A percentile compares a stretch with the other conserved stretches of the same genome.
Evolutionary conservation across 2,888 invertebrate genomes (phyloP).

Genomic region (Sipha maydis): DNA sequence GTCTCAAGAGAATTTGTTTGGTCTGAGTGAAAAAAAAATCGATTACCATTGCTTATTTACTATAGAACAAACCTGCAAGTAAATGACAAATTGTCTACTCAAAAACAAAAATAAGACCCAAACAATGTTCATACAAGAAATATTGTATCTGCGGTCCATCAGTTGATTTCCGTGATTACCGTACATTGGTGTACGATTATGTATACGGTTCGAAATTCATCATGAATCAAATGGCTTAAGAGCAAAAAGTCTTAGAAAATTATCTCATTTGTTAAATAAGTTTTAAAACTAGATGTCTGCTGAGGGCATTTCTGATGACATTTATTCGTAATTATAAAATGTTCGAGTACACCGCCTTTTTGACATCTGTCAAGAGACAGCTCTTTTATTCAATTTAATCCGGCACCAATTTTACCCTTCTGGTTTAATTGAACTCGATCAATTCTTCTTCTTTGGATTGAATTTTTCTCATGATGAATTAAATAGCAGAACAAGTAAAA

Average conservation of each 20-base stretch:
- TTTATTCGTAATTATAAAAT: constrained; percentile 36
- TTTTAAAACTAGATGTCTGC: not conserved
- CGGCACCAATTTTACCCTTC: not conserved
- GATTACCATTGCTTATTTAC: too few species aligned
- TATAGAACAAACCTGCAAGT: too few species aligned
- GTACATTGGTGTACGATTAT: too few species aligned
- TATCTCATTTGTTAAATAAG: not conserved
- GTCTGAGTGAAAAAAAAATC: too few species aligned
- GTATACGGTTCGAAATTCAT: too few species aligned
- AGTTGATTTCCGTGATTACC: too few species aligned
- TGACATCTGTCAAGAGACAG: not conserved
- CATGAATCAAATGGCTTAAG: not conserved
- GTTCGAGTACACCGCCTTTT: not conserved
- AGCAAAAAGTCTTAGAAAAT: not conserved
- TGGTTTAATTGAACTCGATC: not conserved
- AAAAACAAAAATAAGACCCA: too few species aligned
- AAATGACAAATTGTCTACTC: too few species aligned
- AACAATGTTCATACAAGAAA: too few species aligned
- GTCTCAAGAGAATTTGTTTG: too few species aligned
- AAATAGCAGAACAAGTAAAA: not conserved
- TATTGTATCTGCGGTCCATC: too few species aligned
- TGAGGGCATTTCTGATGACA: not conserved
- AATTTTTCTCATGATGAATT: not conserved
- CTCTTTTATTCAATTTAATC: not conserved
- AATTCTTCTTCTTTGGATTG: not conserved